Percentiles rank a stretch among this genome's conserved stretches.
Conservation (phyloP, 2,888 invertebrate species). For the Netelia inedita region DNA sequence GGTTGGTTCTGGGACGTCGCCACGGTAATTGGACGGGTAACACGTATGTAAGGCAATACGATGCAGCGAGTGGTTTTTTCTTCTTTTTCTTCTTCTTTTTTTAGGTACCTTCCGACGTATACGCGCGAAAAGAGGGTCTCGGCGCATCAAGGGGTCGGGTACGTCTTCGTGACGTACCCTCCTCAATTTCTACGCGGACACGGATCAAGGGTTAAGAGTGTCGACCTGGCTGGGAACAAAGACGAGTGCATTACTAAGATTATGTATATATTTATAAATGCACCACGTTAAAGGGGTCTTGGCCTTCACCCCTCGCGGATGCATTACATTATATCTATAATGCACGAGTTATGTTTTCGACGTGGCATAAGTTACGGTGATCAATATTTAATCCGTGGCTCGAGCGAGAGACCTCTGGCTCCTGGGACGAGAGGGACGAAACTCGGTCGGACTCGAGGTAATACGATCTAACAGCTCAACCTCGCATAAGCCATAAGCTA, state of each 20-base stretch:
- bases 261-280: background rate
- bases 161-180: conserved; percentile 41
- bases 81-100: conserved; percentile 12
- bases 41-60: conserved; percentile 51
- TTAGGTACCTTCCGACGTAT: conserved; percentile 17
- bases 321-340: conserved; percentile 9
- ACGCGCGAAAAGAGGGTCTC: conserved; percentile 33
- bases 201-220: conserved; percentile 50
- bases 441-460: background rate
- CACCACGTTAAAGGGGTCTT: background rate
- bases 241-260: background rate
- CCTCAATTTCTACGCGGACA: conserved; percentile 59
- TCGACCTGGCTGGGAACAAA: conserved; percentile 21
- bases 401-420: conserved; percentile 10
- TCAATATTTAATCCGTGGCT: conserved; percentile 32
- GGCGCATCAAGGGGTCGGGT: conserved; percentile 45
- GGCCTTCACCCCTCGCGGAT: conserved; percentile 4
- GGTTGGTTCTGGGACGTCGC: conserved; percentile 31
- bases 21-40: conserved; percentile 68
- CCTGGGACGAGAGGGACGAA: conserved; percentile 3
- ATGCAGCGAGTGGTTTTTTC: conserved; percentile 13
- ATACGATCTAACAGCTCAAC: background rate
- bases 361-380: conserved; percentile 15
- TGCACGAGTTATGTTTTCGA: background rate
- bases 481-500: background rate